Base-by-base conservation (phyloP, 2,113 vertebrate genomes). In the Tragelaphus scriptus region DNA sequence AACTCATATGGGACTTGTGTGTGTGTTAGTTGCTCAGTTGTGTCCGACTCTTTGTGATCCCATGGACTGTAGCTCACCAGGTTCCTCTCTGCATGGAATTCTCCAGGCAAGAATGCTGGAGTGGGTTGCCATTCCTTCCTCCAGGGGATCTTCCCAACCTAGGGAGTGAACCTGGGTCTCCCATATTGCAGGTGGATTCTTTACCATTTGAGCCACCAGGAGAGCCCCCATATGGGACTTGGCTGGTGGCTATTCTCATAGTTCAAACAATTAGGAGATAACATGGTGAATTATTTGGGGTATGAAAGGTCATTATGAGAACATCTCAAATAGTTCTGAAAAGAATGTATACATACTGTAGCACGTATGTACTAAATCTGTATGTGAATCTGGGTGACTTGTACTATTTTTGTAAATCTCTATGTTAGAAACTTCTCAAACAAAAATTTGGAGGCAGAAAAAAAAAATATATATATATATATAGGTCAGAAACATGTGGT, bases 361-460 rank as follows among this genome's bases (percentile, higher is more conserved):
- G 63, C 28, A 90, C 30, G 3, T 16, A 56, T 30, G 7, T 89
- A 55, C 44, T 75, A 90, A 80, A 55, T 77, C 51, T 85, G 5
- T 63, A 55, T 49, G 28, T 77, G 36, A 85, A 49, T 85, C 44
- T 77, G 84, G 30, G 9, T 91, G 9, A 68, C 71, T 90, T 89
- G 11, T 81, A 58, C 68, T 91, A 3, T 53, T 92, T 93, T 75
- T 91, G 21, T 17, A 85, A 58, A 89, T 81, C 13, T 96, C 10
- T 94, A 53, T 94, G 55, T 58, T 81, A 95, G 32, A 93, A 88
- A 93, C 91, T 97, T 92, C 40, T 94, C 14, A 92, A 88, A 94
- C 8, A 88, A 93, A 90, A 92, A 91, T 81, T 86, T 93, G 59
- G 59, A 85, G 30, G 13, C 47, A 80, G 53, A 61, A 89, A 36